Percentiles rank a stretch among this genome's conserved stretches.
Evolutionary conservation across 2,113 vertebrate species (phyloP).

Genomic region (Psettodes erumei): DNA sequence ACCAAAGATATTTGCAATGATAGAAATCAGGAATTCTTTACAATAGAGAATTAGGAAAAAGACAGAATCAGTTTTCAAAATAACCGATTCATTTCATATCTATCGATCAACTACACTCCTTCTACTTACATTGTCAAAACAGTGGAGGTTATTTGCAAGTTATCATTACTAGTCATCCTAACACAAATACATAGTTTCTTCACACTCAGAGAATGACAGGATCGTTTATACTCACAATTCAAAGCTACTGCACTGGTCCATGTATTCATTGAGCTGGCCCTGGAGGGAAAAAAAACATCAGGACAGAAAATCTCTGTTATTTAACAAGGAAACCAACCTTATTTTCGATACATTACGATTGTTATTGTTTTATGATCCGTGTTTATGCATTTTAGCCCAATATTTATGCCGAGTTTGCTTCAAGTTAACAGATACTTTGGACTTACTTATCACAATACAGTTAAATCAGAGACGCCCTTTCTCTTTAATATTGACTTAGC

Average conservation of each 20-base stretch:
- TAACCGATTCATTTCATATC: too few species aligned
- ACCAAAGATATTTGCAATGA: not conserved
- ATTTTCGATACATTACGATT: not conserved
- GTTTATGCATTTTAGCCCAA: not conserved
- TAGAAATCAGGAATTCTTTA: not conserved
- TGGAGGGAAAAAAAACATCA: slow-evolving; percentile 79
- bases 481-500: not conserved
- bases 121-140: not conserved
- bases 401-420: not conserved
- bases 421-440: not conserved
- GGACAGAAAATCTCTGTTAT: not conserved
- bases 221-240: slow-evolving; percentile 89
- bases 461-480: not conserved
- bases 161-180: not conserved
- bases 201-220: not conserved
- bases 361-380: not conserved
- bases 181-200: not conserved
- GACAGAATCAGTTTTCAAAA: not conserved
- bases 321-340: not conserved
- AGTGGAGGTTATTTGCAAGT: not conserved
- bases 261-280: slow-evolving; percentile 92
- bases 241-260: slow-evolving; percentile 96
- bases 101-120: not conserved
- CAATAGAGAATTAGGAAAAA: not conserved
- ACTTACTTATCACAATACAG: not conserved